phyloP scores from a whole-genome alignment of 2,888 invertebrate species.

The Leptopilina drosophilae region DNA sequence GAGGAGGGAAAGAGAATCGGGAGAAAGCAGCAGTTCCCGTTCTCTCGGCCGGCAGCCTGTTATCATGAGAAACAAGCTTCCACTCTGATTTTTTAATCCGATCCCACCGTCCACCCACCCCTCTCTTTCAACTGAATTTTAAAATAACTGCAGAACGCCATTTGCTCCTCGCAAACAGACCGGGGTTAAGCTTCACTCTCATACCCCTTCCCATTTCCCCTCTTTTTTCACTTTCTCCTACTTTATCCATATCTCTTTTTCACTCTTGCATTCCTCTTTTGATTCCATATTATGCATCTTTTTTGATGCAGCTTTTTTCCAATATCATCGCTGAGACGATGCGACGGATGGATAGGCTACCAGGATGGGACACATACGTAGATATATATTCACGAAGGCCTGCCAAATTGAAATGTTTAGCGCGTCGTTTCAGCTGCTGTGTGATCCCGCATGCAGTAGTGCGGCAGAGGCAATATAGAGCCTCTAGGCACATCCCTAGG shows the following conservation, averaged over 20 bases:
- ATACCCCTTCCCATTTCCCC: constrained; percentile 55
- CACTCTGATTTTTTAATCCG: constrained; percentile 79
- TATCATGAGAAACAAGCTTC: constrained; percentile 78
- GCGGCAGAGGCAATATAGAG: constrained; percentile 43
- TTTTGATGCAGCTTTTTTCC: constrained; percentile 24
- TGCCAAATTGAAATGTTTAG: constrained; percentile 78
- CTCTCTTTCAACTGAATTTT: constrained; percentile 74
- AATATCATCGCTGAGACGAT: constrained; percentile 17
- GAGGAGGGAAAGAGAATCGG: constrained; percentile 46
- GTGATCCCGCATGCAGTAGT: constrained; percentile 59
- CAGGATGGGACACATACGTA: constrained; percentile 38
- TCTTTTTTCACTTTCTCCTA: constrained; percentile 50
- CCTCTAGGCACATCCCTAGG: constrained; percentile 49
- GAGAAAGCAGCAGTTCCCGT: constrained; percentile 58
- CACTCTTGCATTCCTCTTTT: constrained; percentile 53
- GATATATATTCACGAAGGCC: constrained; percentile 33
- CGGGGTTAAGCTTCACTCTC: constrained; percentile 68
- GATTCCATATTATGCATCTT: constrained; percentile 44
- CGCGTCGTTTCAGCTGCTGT: constrained; percentile 68
- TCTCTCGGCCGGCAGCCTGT: constrained; percentile 61
- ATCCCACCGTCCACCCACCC: constrained; percentile 68
- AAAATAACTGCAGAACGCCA: constrained; percentile 78
- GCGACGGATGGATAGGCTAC: constrained; percentile 37
- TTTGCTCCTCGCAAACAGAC: constrained; percentile 78
- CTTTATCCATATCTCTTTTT: constrained; percentile 45